Percentiles rank a stretch among this genome's conserved stretches.
Conservation (phyloP, 1,140 invertebrate species). For the Harpegnathos saltator region DNA sequence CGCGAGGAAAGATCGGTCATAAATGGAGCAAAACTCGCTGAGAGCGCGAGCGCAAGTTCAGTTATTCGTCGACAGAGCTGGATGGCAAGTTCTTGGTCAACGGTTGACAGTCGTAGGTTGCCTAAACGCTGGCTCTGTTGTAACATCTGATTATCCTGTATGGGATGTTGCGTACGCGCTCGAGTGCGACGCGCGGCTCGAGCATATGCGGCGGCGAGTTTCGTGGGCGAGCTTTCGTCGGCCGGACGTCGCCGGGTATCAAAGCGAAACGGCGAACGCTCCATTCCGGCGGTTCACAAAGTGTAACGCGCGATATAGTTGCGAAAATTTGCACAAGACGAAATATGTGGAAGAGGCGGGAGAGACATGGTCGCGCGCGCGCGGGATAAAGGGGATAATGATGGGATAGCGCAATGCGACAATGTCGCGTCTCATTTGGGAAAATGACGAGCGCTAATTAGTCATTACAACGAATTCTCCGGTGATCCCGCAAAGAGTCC, state of each 20-base stretch:
- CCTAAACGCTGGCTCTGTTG: no score
- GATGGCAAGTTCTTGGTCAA: no score
- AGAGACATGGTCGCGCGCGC: background rate
- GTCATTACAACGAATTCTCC: slow-evolving; percentile 37
- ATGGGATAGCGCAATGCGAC: background rate
- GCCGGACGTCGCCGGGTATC: background rate
- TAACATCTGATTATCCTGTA: no score
- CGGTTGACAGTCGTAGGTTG: no score
- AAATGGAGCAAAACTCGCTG: no score
- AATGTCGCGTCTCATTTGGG: slow-evolving; percentile 18
- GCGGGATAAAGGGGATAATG: background rate
- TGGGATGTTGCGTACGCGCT: background rate
- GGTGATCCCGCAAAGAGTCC: slow-evolving; percentile 47
- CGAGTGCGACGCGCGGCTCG: background rate
- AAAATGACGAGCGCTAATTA: slow-evolving; percentile 39
- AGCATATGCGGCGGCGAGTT: slow-evolving; percentile 19
- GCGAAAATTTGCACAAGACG: background rate
- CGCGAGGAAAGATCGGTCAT: no score
- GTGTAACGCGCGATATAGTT: background rate
- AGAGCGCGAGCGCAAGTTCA: no score
- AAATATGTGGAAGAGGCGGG: background rate
- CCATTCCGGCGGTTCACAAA: background rate
- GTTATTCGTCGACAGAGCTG: no score
- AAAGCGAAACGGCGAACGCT: background rate
- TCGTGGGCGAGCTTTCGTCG: slow-evolving; percentile 4